A percentile compares a stretch with the other conserved stretches of the same genome.
Conservation (phyloP, 1,140 invertebrate genomes). For the Sycophaga agraensis region DNA sequence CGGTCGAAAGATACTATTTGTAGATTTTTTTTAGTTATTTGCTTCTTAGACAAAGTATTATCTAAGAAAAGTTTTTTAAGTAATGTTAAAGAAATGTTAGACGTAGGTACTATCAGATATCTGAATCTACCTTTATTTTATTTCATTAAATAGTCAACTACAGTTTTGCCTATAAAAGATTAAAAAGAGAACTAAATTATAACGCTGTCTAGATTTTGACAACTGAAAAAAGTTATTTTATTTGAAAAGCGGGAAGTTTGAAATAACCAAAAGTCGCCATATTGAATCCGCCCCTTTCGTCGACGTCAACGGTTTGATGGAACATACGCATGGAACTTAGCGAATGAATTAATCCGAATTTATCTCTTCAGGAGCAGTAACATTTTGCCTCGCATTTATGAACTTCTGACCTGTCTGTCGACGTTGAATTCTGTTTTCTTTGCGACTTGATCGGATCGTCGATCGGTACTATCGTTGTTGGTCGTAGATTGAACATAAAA, state of each 20-base stretch:
- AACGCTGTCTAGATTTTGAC: not conserved
- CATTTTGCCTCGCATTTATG: conserved; percentile 11
- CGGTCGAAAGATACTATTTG: not conserved
- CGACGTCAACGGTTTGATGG: not conserved
- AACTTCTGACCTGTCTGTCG: conserved; percentile 42
- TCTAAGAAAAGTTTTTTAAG: not conserved
- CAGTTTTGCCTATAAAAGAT: not conserved
- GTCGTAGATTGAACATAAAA: conserved; percentile 31
- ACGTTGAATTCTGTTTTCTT: conserved; percentile 38
- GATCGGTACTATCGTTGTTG: too few species aligned
- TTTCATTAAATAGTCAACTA: too few species aligned
- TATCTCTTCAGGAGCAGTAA: conserved; percentile 30
- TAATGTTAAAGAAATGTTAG: too few species aligned
- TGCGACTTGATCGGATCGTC: conserved; percentile 37
- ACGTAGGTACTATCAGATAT: too few species aligned
- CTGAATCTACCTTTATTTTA: too few species aligned
- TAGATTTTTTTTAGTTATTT: too few species aligned
- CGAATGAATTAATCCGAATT: conserved; percentile 39
- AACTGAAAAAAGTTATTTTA: not conserved
- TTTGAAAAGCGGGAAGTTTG: conserved; percentile 2
- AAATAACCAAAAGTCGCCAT: not conserved
- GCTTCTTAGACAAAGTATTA: too few species aligned
- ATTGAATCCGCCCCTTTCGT: conserved; percentile 27
- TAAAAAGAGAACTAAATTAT: not conserved
- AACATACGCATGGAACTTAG: not conserved